Base-by-base conservation (phyloP, 2,113 vertebrate genomes). In the Tragelaphus scriptus region DNA sequence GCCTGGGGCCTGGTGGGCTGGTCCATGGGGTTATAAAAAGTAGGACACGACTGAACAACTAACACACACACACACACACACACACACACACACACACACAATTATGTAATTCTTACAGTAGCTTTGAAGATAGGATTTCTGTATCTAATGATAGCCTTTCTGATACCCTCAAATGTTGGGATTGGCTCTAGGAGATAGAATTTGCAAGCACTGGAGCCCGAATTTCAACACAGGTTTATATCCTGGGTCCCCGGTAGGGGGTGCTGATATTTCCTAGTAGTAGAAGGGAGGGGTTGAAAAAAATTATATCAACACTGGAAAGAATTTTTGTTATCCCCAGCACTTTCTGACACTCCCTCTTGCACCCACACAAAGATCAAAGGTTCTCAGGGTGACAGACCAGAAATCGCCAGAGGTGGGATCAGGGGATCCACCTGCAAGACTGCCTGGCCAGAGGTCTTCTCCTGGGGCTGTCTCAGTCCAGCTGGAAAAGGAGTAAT, bases 121-220 rank as follows among this genome's bases (percentile, higher is more conserved):
- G 15, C 15, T 95, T 85, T 92, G 10, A 88, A 68, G 53, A 10
- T 59, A 55, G 2, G 1, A 7, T 36, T 84, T 90, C 32, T 77
- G 6, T 84, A 17, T 79, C 53, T 90, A 79, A 95, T 26, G 30
- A n/a, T 15, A 85, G 77, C 61, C 14, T 91, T 92, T 86, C 15
- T 56, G 32, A 91, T 14, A 4, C 10, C 82, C 7, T 32, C 17
- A 94, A 59, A 88, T 51, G 23, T 40, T 86, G n/a, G 30, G 63
- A 32, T 13, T 88, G 14, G 40, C 11, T 13, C 28, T 7, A 40
- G 26, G 2, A 16, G 40, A 53, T 9, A 36, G 79, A 51, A 15
- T 68, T 85, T 84, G 90, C 49, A 85, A 75, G 28, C 15, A 1
- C 4, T 44, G 21, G 56, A 90, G 84, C 19, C 51, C n/a, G 14